Base-by-base conservation (phyloP, 2,888 invertebrate species). In the Pharmacophagus antenor region DNA sequence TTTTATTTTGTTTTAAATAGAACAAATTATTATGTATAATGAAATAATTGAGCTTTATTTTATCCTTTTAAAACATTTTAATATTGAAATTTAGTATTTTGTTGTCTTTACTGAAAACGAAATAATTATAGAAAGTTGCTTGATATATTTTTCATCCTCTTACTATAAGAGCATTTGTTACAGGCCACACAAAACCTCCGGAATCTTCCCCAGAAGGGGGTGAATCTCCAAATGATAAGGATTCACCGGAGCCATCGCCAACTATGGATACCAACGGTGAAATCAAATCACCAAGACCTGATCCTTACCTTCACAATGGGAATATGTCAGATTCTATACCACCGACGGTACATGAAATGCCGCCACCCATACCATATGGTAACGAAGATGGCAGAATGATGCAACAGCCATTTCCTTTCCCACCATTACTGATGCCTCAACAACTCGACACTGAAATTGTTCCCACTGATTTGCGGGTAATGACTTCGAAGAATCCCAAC, bases 191-290 rank as follows among this genome's bases (percentile, higher is more conserved):
- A 0, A 90, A 91, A 67, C 88, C 85, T 20, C 81, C 85, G 4
- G 88, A 88, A 58, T 88, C 89, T 1, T 88, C 90, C 6, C 88
- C 90, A 10, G 87, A 88, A 67, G 83, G 82, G 0, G 76, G 82
- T 0, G 85, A 86, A 42, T 90, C 91, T 0, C 85, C 88, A 21
- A 79, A 79, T 2, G 87, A 82, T 4, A 88, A 88, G 66, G 85
- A 84, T 8, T 85, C 88, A 0, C 85, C 88, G 1, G 90, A 88
- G 57, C 85, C 85, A 3, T 70, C 72, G 0, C 70, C 71, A 0
- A n/a, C 64, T 0, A 57, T 77, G 41, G 87, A 89, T n/a, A 81
- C 76, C 51, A 73, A 79, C 31, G 48, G 61, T 6, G 86, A 85
- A 22, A 64, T 84, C 1, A 84, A 84, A 64, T 83, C 86, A 22